Percentiles rank a stretch among this genome's conserved stretches.
phyloP scores from a whole-genome alignment of 2,888 invertebrate species.

The Tetheella fluctuosa region DNA sequence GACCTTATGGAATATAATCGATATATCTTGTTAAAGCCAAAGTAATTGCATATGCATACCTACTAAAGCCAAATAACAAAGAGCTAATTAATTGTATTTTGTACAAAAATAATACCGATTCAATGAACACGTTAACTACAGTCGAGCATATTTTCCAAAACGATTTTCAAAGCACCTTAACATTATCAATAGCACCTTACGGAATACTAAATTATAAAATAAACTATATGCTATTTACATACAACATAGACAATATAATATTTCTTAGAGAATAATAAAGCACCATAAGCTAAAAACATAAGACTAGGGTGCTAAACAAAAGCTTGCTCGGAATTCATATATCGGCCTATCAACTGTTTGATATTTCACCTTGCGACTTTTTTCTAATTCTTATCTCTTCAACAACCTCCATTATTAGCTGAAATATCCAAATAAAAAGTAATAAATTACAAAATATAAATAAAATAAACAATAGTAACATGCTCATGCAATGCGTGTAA shows the following conservation, averaged over 20 bases:
- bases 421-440: conserved; percentile 69
- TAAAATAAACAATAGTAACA: conserved; percentile 21
- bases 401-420: conserved; percentile 82
- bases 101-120: background rate
- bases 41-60: conserved; percentile 1
- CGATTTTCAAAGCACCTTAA: conserved; percentile 30
- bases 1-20: conserved; percentile 10
- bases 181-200: conserved; percentile 44
- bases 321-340: conserved; percentile 16
- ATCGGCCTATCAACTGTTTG: conserved; percentile 58
- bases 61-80: background rate
- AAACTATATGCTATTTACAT: conserved; percentile 43
- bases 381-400: conserved; percentile 83
- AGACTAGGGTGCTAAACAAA: conserved; percentile 47
- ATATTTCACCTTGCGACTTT: conserved; percentile 73
- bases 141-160: conserved; percentile 23
- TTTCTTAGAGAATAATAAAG: conserved; percentile 28
- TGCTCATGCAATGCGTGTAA: conserved; percentile 43
- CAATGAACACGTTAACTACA: background rate
- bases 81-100: background rate
- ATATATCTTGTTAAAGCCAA: background rate
- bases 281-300: conserved; percentile 31
- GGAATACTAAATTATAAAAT: conserved; percentile 26
- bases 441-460: conserved; percentile 38
- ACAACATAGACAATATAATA: conserved; percentile 32